A percentile compares a stretch with the other conserved stretches of the same genome.
phyloP scores from a whole-genome alignment of 2,888 invertebrate species.

The Coecobrya sp. region DNA sequence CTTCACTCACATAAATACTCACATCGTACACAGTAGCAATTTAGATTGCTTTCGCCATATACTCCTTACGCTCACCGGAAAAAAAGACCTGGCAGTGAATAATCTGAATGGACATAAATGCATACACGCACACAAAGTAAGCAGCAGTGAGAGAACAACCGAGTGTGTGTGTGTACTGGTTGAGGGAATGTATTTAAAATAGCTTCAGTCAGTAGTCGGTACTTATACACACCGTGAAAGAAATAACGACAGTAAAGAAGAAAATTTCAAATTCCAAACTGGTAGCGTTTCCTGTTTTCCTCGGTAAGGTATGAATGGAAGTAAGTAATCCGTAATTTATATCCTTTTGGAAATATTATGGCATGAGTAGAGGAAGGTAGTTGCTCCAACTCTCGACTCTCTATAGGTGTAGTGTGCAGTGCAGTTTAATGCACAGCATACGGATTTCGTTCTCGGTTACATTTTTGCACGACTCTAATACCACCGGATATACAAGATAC shows the following conservation, averaged over 20 bases:
- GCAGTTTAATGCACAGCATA: constrained; percentile 58
- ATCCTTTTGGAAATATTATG: constrained; percentile 70
- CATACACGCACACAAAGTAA: constrained; percentile 45
- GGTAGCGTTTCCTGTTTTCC: constrained; percentile 63
- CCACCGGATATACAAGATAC: not conserved
- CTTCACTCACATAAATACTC: constrained; percentile 26
- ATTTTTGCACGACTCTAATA: constrained; percentile 17
- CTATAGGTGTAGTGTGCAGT: not conserved
- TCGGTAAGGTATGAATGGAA: constrained; percentile 50
- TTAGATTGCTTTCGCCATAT: constrained; percentile 33
- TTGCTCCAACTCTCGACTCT: not conserved
- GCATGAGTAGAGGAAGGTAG: constrained; percentile 36
- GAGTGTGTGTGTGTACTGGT: constrained; percentile 14
- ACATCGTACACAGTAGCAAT: not conserved
- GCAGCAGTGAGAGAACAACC: constrained; percentile 4
- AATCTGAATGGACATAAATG: constrained; percentile 79
- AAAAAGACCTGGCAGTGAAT: constrained; percentile 75
- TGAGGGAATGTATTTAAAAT: constrained; percentile 72
- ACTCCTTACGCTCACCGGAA: not conserved
- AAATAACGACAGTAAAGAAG: constrained; percentile 43
- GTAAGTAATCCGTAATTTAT: constrained; percentile 78
- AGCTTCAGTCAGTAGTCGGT: not conserved
- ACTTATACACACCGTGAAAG: constrained; percentile 1
- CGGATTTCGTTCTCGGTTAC: constrained; percentile 26
- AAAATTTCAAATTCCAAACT: constrained; percentile 80